Evolutionary conservation across 2,888 invertebrate species (phyloP), one percentile per base, ranked within the genome.

Genomic region (Caenorhabditis doughertyi): DNA sequence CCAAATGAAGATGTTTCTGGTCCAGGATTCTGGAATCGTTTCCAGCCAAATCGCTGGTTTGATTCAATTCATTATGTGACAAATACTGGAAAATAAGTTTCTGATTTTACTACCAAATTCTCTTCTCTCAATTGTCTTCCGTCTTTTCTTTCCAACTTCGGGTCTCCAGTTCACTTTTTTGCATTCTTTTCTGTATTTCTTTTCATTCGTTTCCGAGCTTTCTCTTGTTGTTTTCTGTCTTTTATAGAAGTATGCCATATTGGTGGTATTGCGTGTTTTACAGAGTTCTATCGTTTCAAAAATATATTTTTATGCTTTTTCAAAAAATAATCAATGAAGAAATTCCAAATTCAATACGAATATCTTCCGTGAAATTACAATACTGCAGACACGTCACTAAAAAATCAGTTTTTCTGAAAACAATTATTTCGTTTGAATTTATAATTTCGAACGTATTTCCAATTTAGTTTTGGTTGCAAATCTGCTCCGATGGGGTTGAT

Each of bases 21-120:
- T 21, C 85, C 84, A 21, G 89, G 87, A 9, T 91, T 91, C 82
- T 91, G 90, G 91, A 90, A 89, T 74, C 81, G 87, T 62, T 91
- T 91, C 84, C 90, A 91, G 79, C 91, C 91, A 13, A 90, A 89
- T 42, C 83, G 89, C 25, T 91, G 91, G 90, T 90, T 88, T 73
- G 87, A 90, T 73, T 87, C 90, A 21, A 88, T 90, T 32, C 90
- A 90, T 79, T 89, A 90, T 85, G 84, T 90, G 70, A 90, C 90
- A 51, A 90, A 90, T 83, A 90, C 90, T 35, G 90, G 90, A 56
- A 81, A 81, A 27, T 81, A 77, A 73, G 25, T 39, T 13, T 9
- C 39, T 5, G n/a, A 32, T 4, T 47, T 18, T 47, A 5, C 18
- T n/a, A 18, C 21, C 16, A 35, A 51, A 39, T 9, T 27, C n/a